These are phyloP conservation scores for Rhinoderma darwinii DNA, from an alignment of 2,113 vertebrate genomes.

Conservation along the genomic window DNA sequence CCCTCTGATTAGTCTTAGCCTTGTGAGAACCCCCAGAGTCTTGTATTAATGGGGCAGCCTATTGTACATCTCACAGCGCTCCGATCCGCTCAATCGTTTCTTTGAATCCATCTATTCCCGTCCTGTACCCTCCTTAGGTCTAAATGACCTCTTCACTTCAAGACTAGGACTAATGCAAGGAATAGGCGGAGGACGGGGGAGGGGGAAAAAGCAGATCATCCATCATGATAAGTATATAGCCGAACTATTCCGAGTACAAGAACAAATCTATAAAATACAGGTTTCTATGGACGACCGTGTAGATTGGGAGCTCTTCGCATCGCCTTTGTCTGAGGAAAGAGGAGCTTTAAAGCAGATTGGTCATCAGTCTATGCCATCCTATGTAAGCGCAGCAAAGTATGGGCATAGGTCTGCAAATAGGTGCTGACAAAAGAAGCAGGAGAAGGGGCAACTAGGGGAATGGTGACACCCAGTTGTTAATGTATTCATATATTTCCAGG, in stretches of 20 bases:
- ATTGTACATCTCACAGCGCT: constrained; percentile 19
- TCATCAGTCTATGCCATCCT: too few species aligned
- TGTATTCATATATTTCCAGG: too few species aligned
- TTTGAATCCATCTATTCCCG: neutral
- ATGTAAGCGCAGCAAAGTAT: too few species aligned
- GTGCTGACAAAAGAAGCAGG: too few species aligned
- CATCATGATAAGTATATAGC: neutral
- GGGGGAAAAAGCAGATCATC: neutral
- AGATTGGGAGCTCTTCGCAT: neutral
- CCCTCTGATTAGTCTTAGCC: neutral
- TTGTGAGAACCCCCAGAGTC: neutral
- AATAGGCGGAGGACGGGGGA: neutral
- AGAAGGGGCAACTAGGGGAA: too few species aligned
- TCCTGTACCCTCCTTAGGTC: neutral
- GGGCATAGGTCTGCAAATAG: too few species aligned
- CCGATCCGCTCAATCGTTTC: neutral
- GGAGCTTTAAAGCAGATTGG: too few species aligned
- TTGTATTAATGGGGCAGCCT: neutral
- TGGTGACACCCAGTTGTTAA: too few species aligned
- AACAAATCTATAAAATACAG: too few species aligned
- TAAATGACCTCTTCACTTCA: constrained; percentile 19
- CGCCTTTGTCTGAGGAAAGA: too few species aligned
- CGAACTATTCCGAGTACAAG: too few species aligned
- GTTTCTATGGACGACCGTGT: neutral
- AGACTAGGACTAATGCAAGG: neutral